Conservation (phyloP, 2,797 vertebrate genomes). For the Dermochelys coriacea region DNA sequence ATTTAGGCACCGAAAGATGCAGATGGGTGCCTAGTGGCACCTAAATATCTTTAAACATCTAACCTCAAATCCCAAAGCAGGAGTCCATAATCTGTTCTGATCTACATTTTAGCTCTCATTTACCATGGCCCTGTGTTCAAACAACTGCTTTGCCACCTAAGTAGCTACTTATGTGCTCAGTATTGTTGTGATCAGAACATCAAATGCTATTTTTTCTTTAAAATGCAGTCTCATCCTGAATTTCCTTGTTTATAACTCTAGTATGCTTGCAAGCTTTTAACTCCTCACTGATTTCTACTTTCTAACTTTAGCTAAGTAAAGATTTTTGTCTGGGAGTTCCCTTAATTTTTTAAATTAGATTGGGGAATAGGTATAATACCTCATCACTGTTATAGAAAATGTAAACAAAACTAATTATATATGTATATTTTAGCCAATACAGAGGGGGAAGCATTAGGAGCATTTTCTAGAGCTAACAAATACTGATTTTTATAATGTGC, state of each 20-base stretch:
- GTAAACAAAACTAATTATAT: background rate
- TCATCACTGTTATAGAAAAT: background rate
- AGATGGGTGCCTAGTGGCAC: background rate
- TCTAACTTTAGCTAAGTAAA: background rate
- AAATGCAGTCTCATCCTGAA: background rate
- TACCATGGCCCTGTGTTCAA: background rate
- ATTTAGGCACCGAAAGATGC: background rate
- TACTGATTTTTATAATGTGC: background rate
- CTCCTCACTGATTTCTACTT: background rate
- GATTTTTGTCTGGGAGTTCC: background rate
- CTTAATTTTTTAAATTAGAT: background rate
- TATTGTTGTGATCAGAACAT: background rate
- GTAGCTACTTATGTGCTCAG: background rate
- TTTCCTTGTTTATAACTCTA: background rate
- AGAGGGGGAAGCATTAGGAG: background rate
- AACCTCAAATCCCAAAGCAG: background rate
- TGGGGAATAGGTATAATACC: background rate
- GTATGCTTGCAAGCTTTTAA: background rate
- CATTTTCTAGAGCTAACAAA: background rate
- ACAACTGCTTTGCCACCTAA: background rate
- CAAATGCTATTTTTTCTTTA: background rate
- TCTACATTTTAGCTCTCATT: background rate
- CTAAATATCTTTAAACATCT: background rate
- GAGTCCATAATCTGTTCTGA: background rate
- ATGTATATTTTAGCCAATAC: background rate